Evolutionary conservation across 2,797 vertebrate species (phyloP), one percentile per base, ranked within the genome.

Genomic region (Microhierax caerulescens): DNA sequence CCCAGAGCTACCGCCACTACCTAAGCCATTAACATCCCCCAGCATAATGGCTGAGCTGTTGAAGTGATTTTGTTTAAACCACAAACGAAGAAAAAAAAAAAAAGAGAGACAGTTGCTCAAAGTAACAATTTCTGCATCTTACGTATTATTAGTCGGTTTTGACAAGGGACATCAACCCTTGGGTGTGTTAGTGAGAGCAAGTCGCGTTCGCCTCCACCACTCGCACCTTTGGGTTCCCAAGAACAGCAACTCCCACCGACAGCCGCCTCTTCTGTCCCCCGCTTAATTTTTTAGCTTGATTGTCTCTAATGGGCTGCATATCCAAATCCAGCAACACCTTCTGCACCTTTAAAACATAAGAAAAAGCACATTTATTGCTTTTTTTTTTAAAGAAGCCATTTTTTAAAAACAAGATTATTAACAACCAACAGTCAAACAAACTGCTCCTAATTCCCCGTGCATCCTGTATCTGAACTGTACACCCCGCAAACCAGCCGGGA

Each of bases 191-290:
- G 50, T 7, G 65, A 41, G 6, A 27, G 10, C 28, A 19, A 17
- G 25, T 0, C 2, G 48, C 32, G 69, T 45, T 30, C 8, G 4
- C 7, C 28, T 36, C 50, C 48, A 27, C 0, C 54, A 14, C 47
- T 50, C 93, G 68, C 98, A 99, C 99, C 99, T 99, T 99, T 11
- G 99, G 99, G 92, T 99, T 99, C 68, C 99, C 99, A 3, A 99
- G 98, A 79, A 99, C 98, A 93, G 99, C 99, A 67, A 99, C 99
- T 88, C 98, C 99, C 97, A 99, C 98, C 0, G 99, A 99, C 19
- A 99, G 98, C 77, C 99, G 99, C 97, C 99, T 99, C 94, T 99
- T 99, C 85, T 99, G 99, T 51, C 99, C 99, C 80, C 98, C 99
- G 27, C 99, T 99, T 88, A 99, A 96, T 76, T 99, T 99, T 93